These are phyloP conservation scores for Yponomeuta evonymella DNA, from an alignment of 2,888 invertebrate genomes.

Conservation along the genomic window DNA sequence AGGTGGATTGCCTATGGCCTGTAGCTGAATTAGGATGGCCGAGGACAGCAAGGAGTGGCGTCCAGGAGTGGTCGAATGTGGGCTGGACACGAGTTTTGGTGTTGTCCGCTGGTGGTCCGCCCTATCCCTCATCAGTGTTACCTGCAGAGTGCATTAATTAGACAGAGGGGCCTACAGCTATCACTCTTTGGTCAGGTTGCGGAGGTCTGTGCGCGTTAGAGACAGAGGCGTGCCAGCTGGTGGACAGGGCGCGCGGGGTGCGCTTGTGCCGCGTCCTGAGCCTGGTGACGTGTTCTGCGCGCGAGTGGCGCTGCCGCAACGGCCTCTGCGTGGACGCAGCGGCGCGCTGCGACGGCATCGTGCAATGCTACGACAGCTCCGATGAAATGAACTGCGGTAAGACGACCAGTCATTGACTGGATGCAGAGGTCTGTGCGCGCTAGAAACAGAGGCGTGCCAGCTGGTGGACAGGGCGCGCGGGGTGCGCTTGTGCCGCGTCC, in stretches of 20 bases:
- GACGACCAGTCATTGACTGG: constrained; percentile 46
- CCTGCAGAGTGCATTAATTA: background rate
- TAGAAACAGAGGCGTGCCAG: constrained; percentile 80
- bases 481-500: constrained; percentile 73
- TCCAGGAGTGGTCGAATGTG: too few relatives aligned
- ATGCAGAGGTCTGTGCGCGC: constrained; percentile 79
- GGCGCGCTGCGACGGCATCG: constrained; percentile 82
- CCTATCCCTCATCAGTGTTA: too few relatives aligned
- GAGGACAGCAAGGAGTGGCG: too few relatives aligned
- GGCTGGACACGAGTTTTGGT: too few relatives aligned
- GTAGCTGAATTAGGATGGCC: too few relatives aligned
- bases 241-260: constrained; percentile 70
- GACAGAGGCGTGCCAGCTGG: constrained; percentile 78
- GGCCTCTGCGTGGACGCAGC: constrained; percentile 79
- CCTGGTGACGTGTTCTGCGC: constrained; percentile 76
- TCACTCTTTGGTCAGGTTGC: constrained; percentile 70
- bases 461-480: constrained; percentile 69
- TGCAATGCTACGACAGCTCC: constrained; percentile 84
- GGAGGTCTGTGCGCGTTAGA: constrained; percentile 80
- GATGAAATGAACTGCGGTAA: constrained; percentile 85
- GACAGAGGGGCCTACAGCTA: background rate
- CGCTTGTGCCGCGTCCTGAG: constrained; percentile 76
- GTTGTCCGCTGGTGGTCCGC: too few relatives aligned
- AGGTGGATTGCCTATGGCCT: too few relatives aligned
- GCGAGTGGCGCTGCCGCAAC: constrained; percentile 84